Evolutionary conservation across 2,797 vertebrate species (phyloP).

Genomic region (Scolopax bukidnonensis): DNA sequence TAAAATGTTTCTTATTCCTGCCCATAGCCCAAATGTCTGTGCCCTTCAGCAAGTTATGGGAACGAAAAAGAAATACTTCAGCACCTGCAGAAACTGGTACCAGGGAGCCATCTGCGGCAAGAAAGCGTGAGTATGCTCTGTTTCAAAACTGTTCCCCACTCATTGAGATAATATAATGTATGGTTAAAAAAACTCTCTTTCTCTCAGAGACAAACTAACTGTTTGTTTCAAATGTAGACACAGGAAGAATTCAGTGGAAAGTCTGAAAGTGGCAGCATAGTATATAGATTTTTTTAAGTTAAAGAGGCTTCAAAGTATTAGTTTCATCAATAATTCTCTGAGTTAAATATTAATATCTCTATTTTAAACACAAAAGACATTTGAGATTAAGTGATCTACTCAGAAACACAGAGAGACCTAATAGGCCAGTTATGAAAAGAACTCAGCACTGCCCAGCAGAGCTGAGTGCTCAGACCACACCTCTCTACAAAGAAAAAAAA

Average conservation of each 20-base stretch:
- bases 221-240: not conserved
- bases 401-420: not conserved
- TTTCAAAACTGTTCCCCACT: not conserved
- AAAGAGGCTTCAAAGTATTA: not conserved
- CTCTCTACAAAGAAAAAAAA: not conserved
- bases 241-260: not conserved
- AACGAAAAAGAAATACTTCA: conserved; percentile 98
- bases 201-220: not conserved
- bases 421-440: not conserved
- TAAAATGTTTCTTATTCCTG: not conserved
- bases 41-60: conserved; percentile 96
- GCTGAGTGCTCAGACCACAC: not conserved
- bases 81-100: conserved; percentile 98
- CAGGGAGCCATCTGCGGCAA: conserved; percentile 94
- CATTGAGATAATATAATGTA: not conserved
- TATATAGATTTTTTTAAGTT: not conserved
- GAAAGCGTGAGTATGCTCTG: conserved; percentile 90
- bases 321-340: not conserved
- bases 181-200: accelerated
- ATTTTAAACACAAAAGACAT: not conserved
- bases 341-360: not conserved
- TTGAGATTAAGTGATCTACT: not conserved
- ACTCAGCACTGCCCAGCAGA: not conserved
- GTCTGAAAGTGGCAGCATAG: not conserved
- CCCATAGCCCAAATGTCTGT: conserved; percentile 90